Evolutionary conservation across 2,888 invertebrate genomes (phyloP), one percentile per base, ranked within the genome.

Genomic region (Callimorpha dominula): DNA sequence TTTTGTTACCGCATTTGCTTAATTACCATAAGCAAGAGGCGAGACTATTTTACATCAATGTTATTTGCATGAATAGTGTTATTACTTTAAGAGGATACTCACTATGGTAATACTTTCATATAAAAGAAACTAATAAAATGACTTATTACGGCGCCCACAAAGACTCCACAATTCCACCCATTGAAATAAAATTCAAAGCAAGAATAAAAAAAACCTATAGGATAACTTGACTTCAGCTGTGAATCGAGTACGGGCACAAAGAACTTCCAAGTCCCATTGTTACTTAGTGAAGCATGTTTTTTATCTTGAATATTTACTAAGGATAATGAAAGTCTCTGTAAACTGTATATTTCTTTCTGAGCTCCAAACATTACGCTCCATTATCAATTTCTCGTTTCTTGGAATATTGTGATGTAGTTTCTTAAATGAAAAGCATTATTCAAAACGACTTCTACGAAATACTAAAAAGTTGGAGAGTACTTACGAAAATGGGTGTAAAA

Each of bases 291-390:
- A 78, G 73, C 78, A 76, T 75, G 74, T 83, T 82, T 80, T 80
- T 80, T 78, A 72, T 77, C 76, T 77, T 75, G 76, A 78, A 83
- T 83, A 84, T 84, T 81, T 81, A 81, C 80, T 77, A 68, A 73
- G 76, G 76, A 75, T 82, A 78, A 80, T 82, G 77, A 82, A 79
- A 77, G 73, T 70, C 65, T 81, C 67, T 74, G 68, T 75, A 73
- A 75, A 76, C 64, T 74, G 71, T 74, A 65, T 75, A 76, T 72
- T 75, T 81, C 66, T 66, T 73, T 72, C 73, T 73, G 11, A 67
- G 60, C 11, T 50, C 31, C 66, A 78, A 79, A 77, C 63, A 68
- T 74, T 46, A 52, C 20, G 31, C 71, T 77, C 72, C 52, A 67
- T 77, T 73, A 69, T 76, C 64, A 77, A 78, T 76, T 70, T 71